These are phyloP conservation scores for Danio jaintianensis DNA, from an alignment of 2,797 vertebrate species.

Conservation along the genomic window DNA sequence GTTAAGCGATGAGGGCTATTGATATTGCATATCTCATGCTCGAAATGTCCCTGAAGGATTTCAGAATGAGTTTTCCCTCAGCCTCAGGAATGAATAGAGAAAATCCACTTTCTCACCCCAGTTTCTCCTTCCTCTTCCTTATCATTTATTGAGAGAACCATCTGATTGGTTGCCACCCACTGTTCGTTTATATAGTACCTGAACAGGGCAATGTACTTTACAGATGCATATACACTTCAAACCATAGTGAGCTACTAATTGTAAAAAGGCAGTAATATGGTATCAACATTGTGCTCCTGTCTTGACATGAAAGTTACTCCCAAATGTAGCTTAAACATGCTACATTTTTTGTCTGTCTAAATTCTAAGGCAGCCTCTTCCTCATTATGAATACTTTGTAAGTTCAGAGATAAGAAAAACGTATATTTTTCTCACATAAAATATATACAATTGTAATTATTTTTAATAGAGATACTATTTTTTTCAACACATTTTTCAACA, in stretches of 20 bases:
- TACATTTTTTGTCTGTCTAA: neutral
- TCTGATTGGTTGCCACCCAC: conserved; percentile 28
- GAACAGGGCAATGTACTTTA: neutral
- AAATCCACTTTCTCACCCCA: conserved; percentile 33
- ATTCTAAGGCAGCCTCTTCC: neutral
- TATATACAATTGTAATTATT: too few species aligned
- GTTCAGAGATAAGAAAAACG: too few species aligned
- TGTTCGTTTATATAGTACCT: too few species aligned
- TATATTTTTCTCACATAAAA: too few species aligned
- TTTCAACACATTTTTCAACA: too few species aligned
- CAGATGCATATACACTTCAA: neutral
- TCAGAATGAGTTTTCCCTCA: conserved; percentile 45
- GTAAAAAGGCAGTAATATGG: neutral
- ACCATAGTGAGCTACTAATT: neutral
- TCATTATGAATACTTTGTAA: too few species aligned
- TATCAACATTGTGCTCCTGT: neutral
- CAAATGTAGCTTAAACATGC: neutral
- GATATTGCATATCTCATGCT: conserved; percentile 40
- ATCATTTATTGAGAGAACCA: conserved; percentile 55
- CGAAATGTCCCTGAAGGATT: conserved; percentile 48
- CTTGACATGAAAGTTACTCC: neutral
- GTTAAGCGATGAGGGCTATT: conserved; percentile 42
- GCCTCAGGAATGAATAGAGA: conserved; percentile 32
- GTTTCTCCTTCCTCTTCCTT: conserved; percentile 17
- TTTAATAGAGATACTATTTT: too few species aligned